Percentiles rank a stretch among this genome's conserved stretches.
These are phyloP conservation scores for Tachina grossa DNA, from an alignment of 2,888 invertebrate species.

Conservation along the genomic window DNA sequence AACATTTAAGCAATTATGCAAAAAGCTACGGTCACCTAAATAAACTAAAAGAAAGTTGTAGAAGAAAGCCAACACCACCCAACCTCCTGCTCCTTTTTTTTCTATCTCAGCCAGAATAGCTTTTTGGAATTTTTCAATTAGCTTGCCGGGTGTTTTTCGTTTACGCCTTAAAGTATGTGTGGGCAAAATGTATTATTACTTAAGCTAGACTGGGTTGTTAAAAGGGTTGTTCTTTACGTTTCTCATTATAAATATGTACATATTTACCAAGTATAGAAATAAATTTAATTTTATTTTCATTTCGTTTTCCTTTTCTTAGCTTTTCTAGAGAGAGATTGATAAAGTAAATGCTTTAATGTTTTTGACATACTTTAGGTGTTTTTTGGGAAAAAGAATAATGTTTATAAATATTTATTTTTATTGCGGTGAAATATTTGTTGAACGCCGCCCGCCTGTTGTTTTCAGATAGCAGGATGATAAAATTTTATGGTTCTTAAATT, in stretches of 20 bases:
- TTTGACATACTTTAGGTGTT: conserved; percentile 67
- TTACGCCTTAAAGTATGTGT: conserved; percentile 73
- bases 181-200: conserved; percentile 63
- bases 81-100: conserved; percentile 6
- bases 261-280: conserved; percentile 6
- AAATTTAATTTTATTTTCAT: conserved; percentile 31
- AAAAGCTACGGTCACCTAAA: conserved; percentile 67
- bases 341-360: conserved; percentile 51
- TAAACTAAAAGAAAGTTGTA: conserved; percentile 6
- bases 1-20: conserved; percentile 68
- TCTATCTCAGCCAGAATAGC: not conserved
- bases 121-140: conserved; percentile 62
- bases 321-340: conserved; percentile 32
- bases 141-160: conserved; percentile 60
- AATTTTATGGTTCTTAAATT: conserved; percentile 56
- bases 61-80: not conserved
- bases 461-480: conserved; percentile 51
- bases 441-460: conserved; percentile 28
- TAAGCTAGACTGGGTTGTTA: not conserved
- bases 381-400: conserved; percentile 4
- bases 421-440: conserved; percentile 1
- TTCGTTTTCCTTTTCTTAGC: not conserved
- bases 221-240: conserved; percentile 59
- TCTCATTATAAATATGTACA: conserved; percentile 17
- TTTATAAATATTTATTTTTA: conserved; percentile 54